Evolutionary conservation across 2,888 invertebrate species (phyloP).

Genomic region (Colletes collaris): DNA sequence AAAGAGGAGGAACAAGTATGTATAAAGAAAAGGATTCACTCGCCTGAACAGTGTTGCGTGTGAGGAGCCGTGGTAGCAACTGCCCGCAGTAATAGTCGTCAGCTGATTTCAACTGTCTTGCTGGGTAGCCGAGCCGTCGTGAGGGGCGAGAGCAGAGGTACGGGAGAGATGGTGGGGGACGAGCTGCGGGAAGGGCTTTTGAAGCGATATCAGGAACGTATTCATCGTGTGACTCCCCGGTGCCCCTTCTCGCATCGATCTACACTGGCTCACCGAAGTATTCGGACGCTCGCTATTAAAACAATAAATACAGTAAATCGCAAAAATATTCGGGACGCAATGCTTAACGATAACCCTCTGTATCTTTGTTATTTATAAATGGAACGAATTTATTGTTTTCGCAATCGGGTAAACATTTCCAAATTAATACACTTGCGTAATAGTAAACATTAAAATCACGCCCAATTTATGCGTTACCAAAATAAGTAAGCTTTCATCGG

Average conservation of each 20-base stretch:
- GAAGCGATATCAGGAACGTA: conserved; percentile 57
- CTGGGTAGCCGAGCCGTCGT: conserved; percentile 54
- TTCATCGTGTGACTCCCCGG: not conserved
- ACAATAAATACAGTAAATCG: too few species aligned
- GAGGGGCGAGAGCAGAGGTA: conserved; percentile 47
- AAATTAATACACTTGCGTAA: too few species aligned
- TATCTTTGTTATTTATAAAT: too few species aligned
- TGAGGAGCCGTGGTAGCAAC: conserved; percentile 79
- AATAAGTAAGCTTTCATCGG: too few species aligned
- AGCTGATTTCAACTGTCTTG: conserved; percentile 73
- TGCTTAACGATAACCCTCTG: too few species aligned
- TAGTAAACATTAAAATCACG: too few species aligned
- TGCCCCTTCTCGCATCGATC: conserved; percentile 45
- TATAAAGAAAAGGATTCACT: conserved; percentile 59
- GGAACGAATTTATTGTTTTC: too few species aligned
- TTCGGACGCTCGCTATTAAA: not conserved
- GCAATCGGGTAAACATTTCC: too few species aligned
- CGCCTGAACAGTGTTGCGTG: conserved; percentile 76
- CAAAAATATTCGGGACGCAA: too few species aligned
- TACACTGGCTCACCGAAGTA: not conserved
- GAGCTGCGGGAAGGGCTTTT: conserved; percentile 41
- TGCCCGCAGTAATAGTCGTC: conserved; percentile 73
- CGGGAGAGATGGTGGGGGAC: conserved; percentile 34
- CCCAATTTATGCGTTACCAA: too few species aligned
- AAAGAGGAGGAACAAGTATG: conserved; percentile 16